These are phyloP conservation scores for Hassar affinis DNA, from an alignment of 2,113 vertebrate species.

Conservation along the genomic window DNA sequence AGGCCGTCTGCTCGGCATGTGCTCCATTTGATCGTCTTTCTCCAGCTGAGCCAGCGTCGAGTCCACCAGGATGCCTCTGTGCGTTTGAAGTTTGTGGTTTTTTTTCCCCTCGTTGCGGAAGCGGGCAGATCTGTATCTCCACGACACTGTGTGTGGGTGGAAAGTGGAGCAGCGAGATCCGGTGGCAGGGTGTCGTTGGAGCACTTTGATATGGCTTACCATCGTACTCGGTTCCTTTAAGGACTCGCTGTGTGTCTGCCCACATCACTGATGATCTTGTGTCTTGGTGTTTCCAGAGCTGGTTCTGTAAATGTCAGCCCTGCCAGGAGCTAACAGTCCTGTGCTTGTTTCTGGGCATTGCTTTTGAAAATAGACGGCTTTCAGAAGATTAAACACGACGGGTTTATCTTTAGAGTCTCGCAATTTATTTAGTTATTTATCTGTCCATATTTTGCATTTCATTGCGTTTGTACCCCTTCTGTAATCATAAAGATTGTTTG, in stretches of 20 bases:
- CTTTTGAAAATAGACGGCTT: neutral
- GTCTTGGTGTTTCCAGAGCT: conserved; percentile 6
- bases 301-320: conserved; percentile 25
- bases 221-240: conserved; percentile 34
- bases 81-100: conserved; percentile 57
- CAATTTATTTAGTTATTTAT: too few species aligned
- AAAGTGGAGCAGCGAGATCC: conserved; percentile 49
- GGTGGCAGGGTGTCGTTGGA: conserved; percentile 45
- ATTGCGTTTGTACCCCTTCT: neutral
- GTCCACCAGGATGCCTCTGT: conserved; percentile 50
- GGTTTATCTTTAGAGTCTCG: neutral
- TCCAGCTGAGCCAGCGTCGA: conserved; percentile 46
- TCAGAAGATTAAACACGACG: neutral
- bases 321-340: neutral
- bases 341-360: neutral
- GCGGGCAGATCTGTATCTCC: conserved; percentile 55
- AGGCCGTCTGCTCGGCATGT: conserved; percentile 54
- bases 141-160: conserved; percentile 43
- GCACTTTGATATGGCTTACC: conserved; percentile 43
- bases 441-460: neutral
- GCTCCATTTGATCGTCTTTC: conserved; percentile 57
- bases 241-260: conserved; percentile 23
- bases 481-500: neutral
- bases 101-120: conserved; percentile 20
- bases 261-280: conserved; percentile 18